Conservation (phyloP, 2,797 vertebrate genomes). For the Neosilurus mollespiculum region DNA sequence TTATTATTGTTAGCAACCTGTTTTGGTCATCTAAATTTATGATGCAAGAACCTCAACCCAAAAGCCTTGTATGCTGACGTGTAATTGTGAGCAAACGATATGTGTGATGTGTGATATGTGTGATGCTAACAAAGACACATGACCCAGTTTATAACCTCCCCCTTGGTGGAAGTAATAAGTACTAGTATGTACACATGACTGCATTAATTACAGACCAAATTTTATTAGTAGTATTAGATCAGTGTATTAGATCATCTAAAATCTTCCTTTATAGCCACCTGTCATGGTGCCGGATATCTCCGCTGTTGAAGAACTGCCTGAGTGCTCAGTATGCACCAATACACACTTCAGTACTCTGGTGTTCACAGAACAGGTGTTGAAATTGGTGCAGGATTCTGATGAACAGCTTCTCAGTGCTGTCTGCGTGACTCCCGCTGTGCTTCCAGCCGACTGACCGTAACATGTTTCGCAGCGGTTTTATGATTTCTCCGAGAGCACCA, state of each 20-base stretch:
- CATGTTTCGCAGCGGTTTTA: conserved; percentile 25
- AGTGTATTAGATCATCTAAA: not conserved
- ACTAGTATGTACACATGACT: not conserved
- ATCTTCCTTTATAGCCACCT: not conserved
- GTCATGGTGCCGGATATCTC: not conserved
- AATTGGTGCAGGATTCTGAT: conserved; percentile 23
- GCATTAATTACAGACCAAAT: no score
- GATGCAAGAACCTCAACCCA: not conserved
- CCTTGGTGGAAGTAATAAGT: not conserved
- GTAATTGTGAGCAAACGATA: not conserved
- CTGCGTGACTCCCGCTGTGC: not conserved
- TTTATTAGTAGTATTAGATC: not conserved
- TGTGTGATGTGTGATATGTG: no score
- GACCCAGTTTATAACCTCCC: no score
- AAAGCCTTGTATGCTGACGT: not conserved
- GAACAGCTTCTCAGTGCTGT: conserved; percentile 2
- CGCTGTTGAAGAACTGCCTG: not conserved
- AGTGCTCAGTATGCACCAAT: not conserved
- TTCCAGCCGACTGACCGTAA: conserved; percentile 18
- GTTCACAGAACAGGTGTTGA: conserved; percentile 26
- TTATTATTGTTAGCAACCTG: no score
- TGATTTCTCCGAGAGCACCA: conserved; percentile 16
- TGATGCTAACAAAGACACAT: no score
- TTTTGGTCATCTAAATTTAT: not conserved
- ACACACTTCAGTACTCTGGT: not conserved